Evolutionary conservation across 2,797 vertebrate species (phyloP).

Genomic region (Channallabes apus): DNA sequence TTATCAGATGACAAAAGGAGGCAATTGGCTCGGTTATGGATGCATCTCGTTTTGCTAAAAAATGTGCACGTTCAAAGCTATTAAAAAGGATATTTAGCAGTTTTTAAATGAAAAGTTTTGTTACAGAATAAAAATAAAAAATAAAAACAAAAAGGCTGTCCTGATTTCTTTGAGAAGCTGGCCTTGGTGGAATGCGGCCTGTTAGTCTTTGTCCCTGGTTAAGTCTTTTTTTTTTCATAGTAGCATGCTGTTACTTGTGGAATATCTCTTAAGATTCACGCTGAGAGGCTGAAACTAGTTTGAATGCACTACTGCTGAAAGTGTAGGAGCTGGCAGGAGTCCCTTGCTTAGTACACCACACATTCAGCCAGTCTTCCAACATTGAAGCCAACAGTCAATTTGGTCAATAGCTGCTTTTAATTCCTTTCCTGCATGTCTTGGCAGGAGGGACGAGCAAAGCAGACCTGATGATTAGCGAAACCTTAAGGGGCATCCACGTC

Average conservation of each 20-base stretch:
- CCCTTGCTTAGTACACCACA: conserved; percentile 58
- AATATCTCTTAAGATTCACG: conserved; percentile 66
- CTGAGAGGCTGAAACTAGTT: conserved; percentile 67
- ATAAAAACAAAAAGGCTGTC: conserved; percentile 47
- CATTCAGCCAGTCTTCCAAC: conserved; percentile 54
- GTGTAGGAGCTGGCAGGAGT: conserved; percentile 61
- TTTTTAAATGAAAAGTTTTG: too few species aligned
- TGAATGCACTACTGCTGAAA: conserved; percentile 55
- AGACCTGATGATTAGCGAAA: conserved; percentile 34
- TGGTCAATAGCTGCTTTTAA: conserved; percentile 62
- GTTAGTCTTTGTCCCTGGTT: conserved; percentile 66
- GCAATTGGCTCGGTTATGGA: too few species aligned
- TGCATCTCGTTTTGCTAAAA: too few species aligned
- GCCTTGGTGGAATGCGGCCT: conserved; percentile 65
- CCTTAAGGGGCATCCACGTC: conserved; percentile 19
- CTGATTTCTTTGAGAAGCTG: conserved; percentile 51
- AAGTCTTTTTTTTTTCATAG: conserved; percentile 56
- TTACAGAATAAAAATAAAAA: not conserved
- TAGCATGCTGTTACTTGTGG: conserved; percentile 69
- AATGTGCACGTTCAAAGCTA: too few species aligned
- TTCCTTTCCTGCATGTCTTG: conserved; percentile 43
- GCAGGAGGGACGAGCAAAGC: conserved; percentile 30
- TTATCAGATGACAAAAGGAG: too few species aligned
- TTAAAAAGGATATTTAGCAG: too few species aligned
- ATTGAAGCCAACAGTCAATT: conserved; percentile 60